phyloP scores from a whole-genome alignment of 1,140 invertebrate genomes.

The Calephelis nemesis region DNA sequence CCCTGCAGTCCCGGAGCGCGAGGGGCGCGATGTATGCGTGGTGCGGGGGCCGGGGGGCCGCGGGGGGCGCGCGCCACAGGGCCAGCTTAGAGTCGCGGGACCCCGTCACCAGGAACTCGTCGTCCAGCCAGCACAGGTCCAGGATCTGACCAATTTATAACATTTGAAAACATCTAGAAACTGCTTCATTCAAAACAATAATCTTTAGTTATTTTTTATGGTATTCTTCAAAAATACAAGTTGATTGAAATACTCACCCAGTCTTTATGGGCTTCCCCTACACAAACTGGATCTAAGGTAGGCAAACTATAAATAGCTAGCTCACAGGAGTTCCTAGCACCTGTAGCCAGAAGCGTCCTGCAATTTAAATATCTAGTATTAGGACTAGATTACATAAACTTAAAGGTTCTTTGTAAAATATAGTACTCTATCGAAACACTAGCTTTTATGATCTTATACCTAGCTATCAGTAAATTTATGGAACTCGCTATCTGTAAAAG shows the following conservation, averaged over 20 bases:
- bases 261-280: constrained; percentile 97
- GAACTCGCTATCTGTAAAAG: too few relatives aligned
- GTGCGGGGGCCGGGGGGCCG: constrained; percentile 54
- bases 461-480: too few relatives aligned
- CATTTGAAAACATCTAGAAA: too few relatives aligned
- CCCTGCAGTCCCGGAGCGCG: constrained; percentile 86
- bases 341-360: constrained; percentile 89
- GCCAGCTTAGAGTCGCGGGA: constrained; percentile 93
- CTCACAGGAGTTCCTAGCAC: constrained; percentile 94
- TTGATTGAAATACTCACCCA: constrained; percentile 82
- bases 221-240: too few relatives aligned
- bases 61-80: constrained; percentile 84
- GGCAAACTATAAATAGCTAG: constrained; percentile 95
- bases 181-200: too few relatives aligned
- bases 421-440: too few relatives aligned
- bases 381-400: too few relatives aligned
- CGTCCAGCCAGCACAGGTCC: constrained; percentile 97
- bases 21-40: constrained; percentile 84
- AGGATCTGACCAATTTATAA: constrained; percentile 79
- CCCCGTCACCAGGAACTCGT: constrained; percentile 96
- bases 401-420: too few relatives aligned
- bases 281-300: constrained; percentile 95
- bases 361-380: background rate
- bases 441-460: too few relatives aligned
- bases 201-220: too few relatives aligned